Evolutionary conservation across 2,113 vertebrate genomes (phyloP).

Genomic region (Pagrus major): DNA sequence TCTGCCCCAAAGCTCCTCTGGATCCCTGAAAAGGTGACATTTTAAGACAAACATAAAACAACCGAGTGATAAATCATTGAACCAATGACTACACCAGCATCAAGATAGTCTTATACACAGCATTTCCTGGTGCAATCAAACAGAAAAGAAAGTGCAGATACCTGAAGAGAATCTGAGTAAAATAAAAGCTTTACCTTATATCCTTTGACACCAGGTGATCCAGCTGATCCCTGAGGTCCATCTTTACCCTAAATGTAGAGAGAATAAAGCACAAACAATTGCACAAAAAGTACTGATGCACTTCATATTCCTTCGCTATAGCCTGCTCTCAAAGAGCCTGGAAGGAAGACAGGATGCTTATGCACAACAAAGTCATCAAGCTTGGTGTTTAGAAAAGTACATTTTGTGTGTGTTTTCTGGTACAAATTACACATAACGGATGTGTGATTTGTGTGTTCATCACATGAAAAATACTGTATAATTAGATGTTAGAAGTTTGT

Average conservation of each 20-base stretch:
- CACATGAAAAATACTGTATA: not conserved
- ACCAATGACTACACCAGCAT: not conserved
- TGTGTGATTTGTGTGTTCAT: too few species aligned
- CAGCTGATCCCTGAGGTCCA: conserved; percentile 73
- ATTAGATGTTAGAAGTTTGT: too few species aligned
- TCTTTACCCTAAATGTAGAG: conserved; percentile 79
- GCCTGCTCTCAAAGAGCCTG: not conserved
- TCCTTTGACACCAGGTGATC: conserved; percentile 74
- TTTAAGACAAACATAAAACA: not conserved
- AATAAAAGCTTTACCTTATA: conserved; percentile 68
- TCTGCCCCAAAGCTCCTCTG: conserved; percentile 70
- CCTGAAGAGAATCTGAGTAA: not conserved
- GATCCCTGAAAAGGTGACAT: conserved; percentile 74
- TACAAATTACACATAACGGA: too few species aligned
- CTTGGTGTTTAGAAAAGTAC: not conserved
- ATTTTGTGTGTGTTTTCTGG: too few species aligned
- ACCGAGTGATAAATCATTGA: not conserved
- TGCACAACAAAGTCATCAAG: not conserved
- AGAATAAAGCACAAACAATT: not conserved
- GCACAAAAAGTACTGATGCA: not conserved
- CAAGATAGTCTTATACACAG: not conserved
- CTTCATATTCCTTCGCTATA: not conserved
- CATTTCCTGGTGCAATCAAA: not conserved
- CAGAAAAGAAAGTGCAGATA: not conserved
- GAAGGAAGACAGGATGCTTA: not conserved